Conservation (phyloP, 2,888 invertebrate species). For the Rhynchonema sp. region DNA sequence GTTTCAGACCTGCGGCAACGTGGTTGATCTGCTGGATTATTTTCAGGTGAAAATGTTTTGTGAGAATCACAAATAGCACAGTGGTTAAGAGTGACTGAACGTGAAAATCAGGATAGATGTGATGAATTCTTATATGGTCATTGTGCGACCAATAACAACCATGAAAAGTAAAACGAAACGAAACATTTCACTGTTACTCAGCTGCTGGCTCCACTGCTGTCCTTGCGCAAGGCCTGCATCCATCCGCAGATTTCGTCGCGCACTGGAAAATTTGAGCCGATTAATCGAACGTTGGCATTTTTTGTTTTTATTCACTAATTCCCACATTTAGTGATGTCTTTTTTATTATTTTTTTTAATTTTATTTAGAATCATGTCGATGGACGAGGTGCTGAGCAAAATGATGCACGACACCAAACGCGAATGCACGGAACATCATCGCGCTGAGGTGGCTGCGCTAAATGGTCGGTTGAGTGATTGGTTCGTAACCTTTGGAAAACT, state of each 20-base stretch:
- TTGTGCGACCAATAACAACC: too few species aligned
- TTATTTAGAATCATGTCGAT: slow-evolving; percentile 35
- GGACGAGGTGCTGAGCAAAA: slow-evolving; percentile 44
- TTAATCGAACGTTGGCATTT: neutral
- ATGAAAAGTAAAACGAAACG: too few species aligned
- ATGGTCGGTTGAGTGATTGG: too few species aligned
- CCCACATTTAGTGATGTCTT: neutral
- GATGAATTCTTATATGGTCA: too few species aligned
- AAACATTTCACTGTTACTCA: too few species aligned
- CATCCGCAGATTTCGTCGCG: slow-evolving; percentile 46
- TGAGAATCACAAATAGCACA: too few species aligned
- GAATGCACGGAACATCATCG: slow-evolving; percentile 47
- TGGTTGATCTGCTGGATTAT: too few species aligned
- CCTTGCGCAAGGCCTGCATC: slow-evolving; percentile 49
- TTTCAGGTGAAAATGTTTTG: too few species aligned
- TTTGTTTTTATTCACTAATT: neutral
- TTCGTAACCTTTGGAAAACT: too few species aligned
- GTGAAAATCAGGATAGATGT: too few species aligned
- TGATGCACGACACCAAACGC: slow-evolving; percentile 42
- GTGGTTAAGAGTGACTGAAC: too few species aligned
- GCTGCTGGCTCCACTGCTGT: slow-evolving; percentile 44
- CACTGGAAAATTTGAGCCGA: slow-evolving; percentile 13
- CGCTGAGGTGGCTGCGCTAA: slow-evolving; percentile 43
- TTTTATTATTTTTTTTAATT: neutral
- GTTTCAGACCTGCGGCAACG: too few species aligned